Percentiles rank a stretch among this genome's conserved stretches.
Evolutionary conservation across 2,797 vertebrate species (phyloP).

Genomic region (Melanotaenia boesemani): DNA sequence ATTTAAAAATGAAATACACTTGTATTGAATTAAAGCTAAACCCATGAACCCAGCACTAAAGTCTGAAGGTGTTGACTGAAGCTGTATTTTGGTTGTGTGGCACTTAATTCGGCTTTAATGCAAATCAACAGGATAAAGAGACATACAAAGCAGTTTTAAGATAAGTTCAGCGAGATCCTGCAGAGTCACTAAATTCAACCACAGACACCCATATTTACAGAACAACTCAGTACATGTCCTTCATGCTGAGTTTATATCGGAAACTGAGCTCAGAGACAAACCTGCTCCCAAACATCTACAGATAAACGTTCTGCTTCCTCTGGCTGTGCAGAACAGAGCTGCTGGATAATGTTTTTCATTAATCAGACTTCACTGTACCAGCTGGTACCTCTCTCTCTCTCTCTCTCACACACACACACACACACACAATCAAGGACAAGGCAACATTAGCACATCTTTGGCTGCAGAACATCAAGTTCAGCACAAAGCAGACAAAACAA

Average conservation of each 20-base stretch:
- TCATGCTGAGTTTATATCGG: background rate
- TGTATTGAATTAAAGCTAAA: background rate
- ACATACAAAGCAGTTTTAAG: background rate
- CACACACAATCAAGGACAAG: constrained; percentile 1
- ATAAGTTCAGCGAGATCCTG: background rate
- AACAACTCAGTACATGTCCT: background rate
- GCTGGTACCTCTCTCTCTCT: constrained; percentile 32
- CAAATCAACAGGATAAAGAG: background rate
- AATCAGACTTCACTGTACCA: constrained; percentile 40
- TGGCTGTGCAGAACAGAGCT: constrained; percentile 7
- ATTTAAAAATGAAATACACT: background rate
- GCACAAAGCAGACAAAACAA: constrained; percentile 28
- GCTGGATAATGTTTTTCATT: constrained; percentile 31
- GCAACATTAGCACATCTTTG: constrained; percentile 31
- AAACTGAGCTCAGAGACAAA: background rate
- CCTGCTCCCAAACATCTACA: background rate
- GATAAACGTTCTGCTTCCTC: background rate
- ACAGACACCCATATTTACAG: background rate
- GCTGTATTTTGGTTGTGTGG: too few relatives aligned
- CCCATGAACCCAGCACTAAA: background rate
- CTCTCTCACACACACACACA: background rate
- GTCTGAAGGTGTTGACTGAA: background rate
- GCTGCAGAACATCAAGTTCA: constrained; percentile 27
- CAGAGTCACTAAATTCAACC: background rate
- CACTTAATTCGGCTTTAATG: background rate